Conservation (phyloP, 1,140 invertebrate genomes). For the Microplitis demolitor region DNA sequence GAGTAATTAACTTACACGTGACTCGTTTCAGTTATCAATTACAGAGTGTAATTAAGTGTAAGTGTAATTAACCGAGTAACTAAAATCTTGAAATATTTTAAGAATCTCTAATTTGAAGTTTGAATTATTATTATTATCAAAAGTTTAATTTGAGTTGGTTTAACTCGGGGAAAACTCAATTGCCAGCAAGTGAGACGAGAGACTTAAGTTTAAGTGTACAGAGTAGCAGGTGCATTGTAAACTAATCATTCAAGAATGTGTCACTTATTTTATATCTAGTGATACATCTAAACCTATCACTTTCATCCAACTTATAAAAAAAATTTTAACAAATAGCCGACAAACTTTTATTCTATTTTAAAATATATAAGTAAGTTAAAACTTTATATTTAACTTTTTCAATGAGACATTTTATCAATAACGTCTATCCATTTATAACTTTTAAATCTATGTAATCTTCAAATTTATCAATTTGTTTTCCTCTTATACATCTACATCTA, state of each 20-base stretch:
- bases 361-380: too few species aligned
- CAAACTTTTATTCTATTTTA: too few species aligned
- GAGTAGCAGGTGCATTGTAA: conserved; percentile 2
- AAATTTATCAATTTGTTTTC: too few species aligned
- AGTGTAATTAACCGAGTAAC: background rate
- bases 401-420: too few species aligned
- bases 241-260: background rate
- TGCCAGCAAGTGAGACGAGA: background rate
- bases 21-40: too few species aligned
- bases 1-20: too few species aligned
- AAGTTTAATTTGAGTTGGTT: background rate
- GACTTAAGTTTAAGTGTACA: background rate
- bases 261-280: background rate
- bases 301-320: background rate
- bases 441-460: too few species aligned
- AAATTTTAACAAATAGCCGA: background rate
- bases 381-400: too few species aligned
- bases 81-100: background rate
- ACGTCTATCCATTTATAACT: too few species aligned
- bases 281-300: too few species aligned
- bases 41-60: background rate
- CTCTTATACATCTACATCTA: too few species aligned
- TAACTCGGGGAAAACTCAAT: background rate
- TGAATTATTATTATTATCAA: background rate
- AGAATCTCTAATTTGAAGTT: background rate